Conservation (phyloP, 2,113 vertebrate genomes). For the Callionymus lyra region DNA sequence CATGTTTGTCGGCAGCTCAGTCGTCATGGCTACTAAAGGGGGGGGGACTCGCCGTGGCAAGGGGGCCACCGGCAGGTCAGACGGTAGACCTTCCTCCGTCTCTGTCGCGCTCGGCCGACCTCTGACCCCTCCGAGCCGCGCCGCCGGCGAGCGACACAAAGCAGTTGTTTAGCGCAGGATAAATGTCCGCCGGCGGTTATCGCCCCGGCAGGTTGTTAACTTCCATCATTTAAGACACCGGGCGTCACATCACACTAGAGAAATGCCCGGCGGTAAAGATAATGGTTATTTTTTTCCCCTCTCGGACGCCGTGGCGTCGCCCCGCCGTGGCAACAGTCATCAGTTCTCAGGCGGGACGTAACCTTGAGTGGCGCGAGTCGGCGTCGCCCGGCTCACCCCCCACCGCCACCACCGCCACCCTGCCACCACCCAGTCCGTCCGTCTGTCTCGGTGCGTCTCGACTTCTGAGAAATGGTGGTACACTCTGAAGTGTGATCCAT, state of each 20-base stretch:
- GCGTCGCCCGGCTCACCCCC: conserved; percentile 2
- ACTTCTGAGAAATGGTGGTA: conserved; percentile 60
- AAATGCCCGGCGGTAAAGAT: conserved; percentile 26
- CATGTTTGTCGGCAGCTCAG: conserved; percentile 50
- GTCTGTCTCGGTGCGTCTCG: conserved; percentile 29
- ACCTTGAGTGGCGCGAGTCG: conserved; percentile 51
- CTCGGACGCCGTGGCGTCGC: conserved; percentile 11
- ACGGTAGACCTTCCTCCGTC: conserved; percentile 44
- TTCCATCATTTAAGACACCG: conserved; percentile 44
- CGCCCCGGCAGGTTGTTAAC: conserved; percentile 25
- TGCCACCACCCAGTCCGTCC: conserved; percentile 26
- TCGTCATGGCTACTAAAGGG: conserved; percentile 40
- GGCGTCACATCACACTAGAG: conserved; percentile 16
- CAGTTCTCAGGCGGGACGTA: conserved; percentile 49
- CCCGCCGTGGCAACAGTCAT: conserved; percentile 36
- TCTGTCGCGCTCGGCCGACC: conserved; percentile 39
- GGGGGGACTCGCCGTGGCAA: conserved; percentile 25
- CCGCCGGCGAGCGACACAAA: conserved; percentile 22
- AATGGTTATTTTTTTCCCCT: conserved; percentile 29
- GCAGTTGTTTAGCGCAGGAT: conserved; percentile 23
- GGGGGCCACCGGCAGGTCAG: conserved; percentile 48
- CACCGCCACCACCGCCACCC: conserved; percentile 7
- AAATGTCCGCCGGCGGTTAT: conserved; percentile 32
- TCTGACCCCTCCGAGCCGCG: conserved; percentile 29
- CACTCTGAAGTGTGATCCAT: conserved; percentile 62